Conservation (phyloP, 1,140 invertebrate genomes). For the Aphidius gifuensis region DNA sequence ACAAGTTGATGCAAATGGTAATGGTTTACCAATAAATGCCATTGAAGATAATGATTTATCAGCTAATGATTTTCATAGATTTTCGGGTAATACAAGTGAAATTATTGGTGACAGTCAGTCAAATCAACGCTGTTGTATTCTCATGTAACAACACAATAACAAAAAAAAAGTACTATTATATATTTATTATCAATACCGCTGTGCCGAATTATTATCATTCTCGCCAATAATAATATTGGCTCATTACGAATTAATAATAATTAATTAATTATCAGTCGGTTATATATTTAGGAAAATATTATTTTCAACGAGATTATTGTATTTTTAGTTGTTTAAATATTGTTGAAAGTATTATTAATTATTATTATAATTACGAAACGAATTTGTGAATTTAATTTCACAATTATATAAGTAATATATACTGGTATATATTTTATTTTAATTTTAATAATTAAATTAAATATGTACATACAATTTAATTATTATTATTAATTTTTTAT, state of each 20-base stretch:
- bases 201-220: neutral
- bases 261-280: neutral
- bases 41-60: slow-evolving; percentile 49
- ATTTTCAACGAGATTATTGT: too few species aligned
- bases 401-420: too few species aligned
- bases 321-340: too few species aligned
- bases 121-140: slow-evolving; percentile 62
- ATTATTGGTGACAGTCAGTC: slow-evolving; percentile 63
- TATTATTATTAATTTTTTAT: too few species aligned
- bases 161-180: neutral
- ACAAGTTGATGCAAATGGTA: slow-evolving; percentile 52
- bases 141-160: slow-evolving; percentile 39
- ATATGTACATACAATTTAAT: too few species aligned
- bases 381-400: too few species aligned
- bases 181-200: neutral
- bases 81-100: slow-evolving; percentile 66
- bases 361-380: too few species aligned
- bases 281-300: too few species aligned
- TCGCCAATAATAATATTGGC: neutral
- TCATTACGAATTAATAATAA: neutral
- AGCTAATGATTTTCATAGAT: slow-evolving; percentile 56
- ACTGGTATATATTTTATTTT: too few species aligned
- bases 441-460: too few species aligned
- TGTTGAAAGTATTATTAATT: too few species aligned
- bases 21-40: slow-evolving; percentile 48